Evolutionary conservation across 2,797 vertebrate species (phyloP), one percentile per base, ranked within the genome.

Genomic region (Myiotriccus ornatus): DNA sequence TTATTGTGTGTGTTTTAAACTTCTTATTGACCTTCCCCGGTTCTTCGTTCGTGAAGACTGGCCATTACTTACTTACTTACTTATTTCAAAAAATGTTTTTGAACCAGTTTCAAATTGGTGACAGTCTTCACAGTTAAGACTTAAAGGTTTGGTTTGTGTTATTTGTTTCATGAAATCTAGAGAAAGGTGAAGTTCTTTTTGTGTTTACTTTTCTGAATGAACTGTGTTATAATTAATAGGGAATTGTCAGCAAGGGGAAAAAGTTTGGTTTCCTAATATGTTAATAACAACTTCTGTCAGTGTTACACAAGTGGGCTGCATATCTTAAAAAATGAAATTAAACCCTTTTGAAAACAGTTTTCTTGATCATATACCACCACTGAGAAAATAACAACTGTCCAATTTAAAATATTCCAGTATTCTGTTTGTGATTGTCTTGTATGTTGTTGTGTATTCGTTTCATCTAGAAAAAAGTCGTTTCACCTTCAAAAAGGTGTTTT

Each of bases 401-500:
- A 32, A 18, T 11, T 65, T 44, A 19, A 28, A 81, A 63, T 30
- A 62, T 37, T 78, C 5, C 2, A 4, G 2, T 60, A 25, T 44
- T 12, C 6, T 78, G 3, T 70, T 74, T 77, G n/a, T 82, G 37
- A 34, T 56, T 52, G 9, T 57, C 5, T 27, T 20, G 4, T 19
- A 2, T 53, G 21, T 22, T 77, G 24, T 46, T 56, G 24, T 75
- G n/a, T 12, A 27, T 1, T 0, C 0, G 0, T 23, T 88, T 71
- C 34, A 39, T 6, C 21, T 81, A 27, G 39, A 41, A 41, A 41
- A 41, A 41, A 41, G 14, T 14, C 15, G 39, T 41, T 41, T 41
- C 39, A 15, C 15, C 39, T 53, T 83, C 6, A 47, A 47, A 39
- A 82, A 6, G 2, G 0, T 1, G 0, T 46, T 73, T 80, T 85